Base-by-base conservation (phyloP, 2,113 vertebrate genomes). In the Periophthalmodon schlosseri region DNA sequence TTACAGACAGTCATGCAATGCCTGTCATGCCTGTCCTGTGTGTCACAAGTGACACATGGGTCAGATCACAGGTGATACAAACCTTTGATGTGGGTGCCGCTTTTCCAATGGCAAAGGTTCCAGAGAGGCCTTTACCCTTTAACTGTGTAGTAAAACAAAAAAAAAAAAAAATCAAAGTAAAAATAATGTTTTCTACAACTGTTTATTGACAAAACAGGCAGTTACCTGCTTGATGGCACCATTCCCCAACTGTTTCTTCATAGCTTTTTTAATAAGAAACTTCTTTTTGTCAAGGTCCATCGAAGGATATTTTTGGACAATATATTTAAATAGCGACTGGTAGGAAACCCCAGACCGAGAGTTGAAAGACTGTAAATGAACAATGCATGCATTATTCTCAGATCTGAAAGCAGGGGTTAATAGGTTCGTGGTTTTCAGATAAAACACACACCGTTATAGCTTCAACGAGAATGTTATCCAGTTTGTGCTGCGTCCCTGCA, bases 101-200 rank as follows among this genome's bases (percentile, higher is more conserved):
- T 94, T 97, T 99, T 73, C 95, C 96, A 44, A 98, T 95, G 60
- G 96, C 77, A 69, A 99, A 99, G 82, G 97, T 99, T 52, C 97
- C 98, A 49, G 96, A 96, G 58, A 98, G 96, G 74, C 97, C 97
- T 87, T 99, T 99, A 61, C 98, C 98, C 89, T 97, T 99, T 68
- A 99, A 84, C 94, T 95, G 82, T 0, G 66, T 0, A 81, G 6
- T 49, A 6, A 69, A 54, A 1, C 5, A 47, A 23, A 52, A 66
- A 44, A 2, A 50, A 6, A 7, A 34, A 57, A 15, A 16, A 3
- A 39, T 44, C 6, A 39, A n/a, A 10, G 16, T 28, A 10, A 14
- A 5, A 2, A 52, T 20, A 2, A 6, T 21, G 8, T 56, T 57
- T 1, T 11, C 54, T 23, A 7, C n/a, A 13, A n/a, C n/a, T 56